phyloP scores from a whole-genome alignment of 2,888 invertebrate species.

The Celastrina argiolus region DNA sequence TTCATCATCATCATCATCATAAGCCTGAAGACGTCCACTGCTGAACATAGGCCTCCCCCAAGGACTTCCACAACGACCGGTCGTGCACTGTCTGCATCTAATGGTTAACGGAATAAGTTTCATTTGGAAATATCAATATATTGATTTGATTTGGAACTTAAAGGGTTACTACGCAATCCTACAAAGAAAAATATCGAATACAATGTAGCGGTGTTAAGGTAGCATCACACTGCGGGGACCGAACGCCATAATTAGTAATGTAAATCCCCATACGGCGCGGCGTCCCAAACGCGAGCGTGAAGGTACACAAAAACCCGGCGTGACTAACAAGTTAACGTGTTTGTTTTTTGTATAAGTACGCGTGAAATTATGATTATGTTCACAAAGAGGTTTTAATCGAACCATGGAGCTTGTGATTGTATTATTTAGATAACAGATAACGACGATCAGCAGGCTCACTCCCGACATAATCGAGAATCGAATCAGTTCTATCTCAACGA shows the following conservation, averaged over 20 bases:
- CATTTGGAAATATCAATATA: no score
- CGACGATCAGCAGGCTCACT: not conserved
- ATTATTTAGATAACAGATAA: slow-evolving; percentile 24
- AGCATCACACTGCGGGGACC: not conserved
- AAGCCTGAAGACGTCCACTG: no score
- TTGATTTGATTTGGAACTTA: no score
- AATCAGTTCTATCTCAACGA: no score
- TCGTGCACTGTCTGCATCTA: no score
- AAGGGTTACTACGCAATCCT: no score
- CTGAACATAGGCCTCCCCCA: no score
- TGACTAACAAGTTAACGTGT: slow-evolving; percentile 68
- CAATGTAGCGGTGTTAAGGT: not conserved
- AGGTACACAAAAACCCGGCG: slow-evolving; percentile 55
- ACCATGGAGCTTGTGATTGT: slow-evolving; percentile 33
- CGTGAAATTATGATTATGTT: slow-evolving; percentile 72
- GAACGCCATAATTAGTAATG: not conserved
- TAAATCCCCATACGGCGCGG: slow-evolving; percentile 32
- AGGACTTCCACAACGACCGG: no score
- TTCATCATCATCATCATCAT: no score
- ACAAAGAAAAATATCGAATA: no score
- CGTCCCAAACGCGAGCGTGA: slow-evolving; percentile 40
- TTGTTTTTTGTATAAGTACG: slow-evolving; percentile 60
- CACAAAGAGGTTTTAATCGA: slow-evolving; percentile 45
- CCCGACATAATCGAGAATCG: no score
- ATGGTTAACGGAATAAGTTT: no score